These are phyloP conservation scores for Phrynosoma platyrhinos DNA, from an alignment of 2,113 vertebrate genomes.

Conservation along the genomic window DNA sequence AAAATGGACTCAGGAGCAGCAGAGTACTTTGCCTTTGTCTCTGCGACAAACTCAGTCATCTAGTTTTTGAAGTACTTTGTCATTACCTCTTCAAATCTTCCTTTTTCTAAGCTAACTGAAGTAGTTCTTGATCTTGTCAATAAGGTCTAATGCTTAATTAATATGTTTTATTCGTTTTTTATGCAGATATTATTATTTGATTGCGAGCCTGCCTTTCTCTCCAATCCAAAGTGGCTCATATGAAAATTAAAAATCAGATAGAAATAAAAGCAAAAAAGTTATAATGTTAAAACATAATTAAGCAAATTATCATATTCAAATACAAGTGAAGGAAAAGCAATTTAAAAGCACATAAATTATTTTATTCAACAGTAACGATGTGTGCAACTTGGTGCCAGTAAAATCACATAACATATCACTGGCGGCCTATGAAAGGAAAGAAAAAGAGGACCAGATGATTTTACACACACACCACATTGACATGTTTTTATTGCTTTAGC, in stretches of 20 bases:
- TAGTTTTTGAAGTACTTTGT: background rate
- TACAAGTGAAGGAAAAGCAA: too few species aligned
- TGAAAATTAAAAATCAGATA: too few species aligned
- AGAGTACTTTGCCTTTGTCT: background rate
- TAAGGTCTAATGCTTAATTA: background rate
- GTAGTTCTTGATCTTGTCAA: background rate
- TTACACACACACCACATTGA: background rate
- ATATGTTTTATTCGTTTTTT: background rate
- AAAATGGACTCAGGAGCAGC: background rate
- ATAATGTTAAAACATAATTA: too few species aligned
- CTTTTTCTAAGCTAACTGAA: background rate
- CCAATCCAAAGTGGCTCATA: too few species aligned
- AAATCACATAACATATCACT: background rate
- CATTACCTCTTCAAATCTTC: background rate
- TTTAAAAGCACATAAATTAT: too few species aligned
- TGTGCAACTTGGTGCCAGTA: background rate
- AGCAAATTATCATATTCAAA: too few species aligned
- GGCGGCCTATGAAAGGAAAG: background rate
- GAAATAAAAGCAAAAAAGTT: too few species aligned
- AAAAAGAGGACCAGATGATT: background rate
- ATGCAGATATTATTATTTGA: too few species aligned
- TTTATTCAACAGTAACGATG: background rate
- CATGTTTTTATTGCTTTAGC: background rate
- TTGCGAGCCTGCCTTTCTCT: too few species aligned
- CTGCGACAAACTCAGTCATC: background rate